Percentiles rank a stretch among this genome's conserved stretches.
Conservation (phyloP, 2,113 vertebrate species). For the Callithrix jacchus region DNA sequence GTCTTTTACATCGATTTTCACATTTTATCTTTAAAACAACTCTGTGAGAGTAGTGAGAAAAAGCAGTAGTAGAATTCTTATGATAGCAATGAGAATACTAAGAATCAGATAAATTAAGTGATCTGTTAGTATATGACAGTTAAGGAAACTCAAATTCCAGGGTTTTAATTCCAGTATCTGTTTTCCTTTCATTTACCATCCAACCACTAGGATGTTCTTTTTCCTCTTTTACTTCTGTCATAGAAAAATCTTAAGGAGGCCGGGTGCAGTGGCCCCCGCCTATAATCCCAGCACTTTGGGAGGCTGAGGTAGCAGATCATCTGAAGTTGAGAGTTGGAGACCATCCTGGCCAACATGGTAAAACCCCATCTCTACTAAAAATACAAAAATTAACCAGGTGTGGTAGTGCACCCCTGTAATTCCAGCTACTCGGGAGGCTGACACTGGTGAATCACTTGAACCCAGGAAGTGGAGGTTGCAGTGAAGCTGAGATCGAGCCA, state of each 20-base stretch:
- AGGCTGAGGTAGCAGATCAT: no score
- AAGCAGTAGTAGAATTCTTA: background rate
- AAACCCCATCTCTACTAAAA: no score
- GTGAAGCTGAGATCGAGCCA: no score
- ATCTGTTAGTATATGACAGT: accelerated
- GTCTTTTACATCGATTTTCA: background rate
- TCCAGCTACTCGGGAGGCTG: no score
- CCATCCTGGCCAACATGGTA: no score
- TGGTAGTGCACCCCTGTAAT: no score
- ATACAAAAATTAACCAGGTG: no score
- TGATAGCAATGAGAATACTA: accelerated
- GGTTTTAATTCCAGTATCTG: background rate
- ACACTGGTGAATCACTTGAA: no score
- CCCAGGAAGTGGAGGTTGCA: no score
- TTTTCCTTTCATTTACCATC: background rate
- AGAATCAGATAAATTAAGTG: background rate
- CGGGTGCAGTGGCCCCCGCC: accelerated
- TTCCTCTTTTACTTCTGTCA: background rate
- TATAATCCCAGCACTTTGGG: no score
- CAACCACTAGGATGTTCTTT: accelerated
- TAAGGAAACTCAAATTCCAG: accelerated
- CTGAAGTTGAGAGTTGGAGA: no score
- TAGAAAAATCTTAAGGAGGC: background rate
- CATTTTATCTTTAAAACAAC: background rate
- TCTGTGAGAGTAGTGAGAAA: background rate